These are phyloP conservation scores for Myxocyprinus asiaticus DNA, from an alignment of 2,113 vertebrate genomes.

Conservation along the genomic window DNA sequence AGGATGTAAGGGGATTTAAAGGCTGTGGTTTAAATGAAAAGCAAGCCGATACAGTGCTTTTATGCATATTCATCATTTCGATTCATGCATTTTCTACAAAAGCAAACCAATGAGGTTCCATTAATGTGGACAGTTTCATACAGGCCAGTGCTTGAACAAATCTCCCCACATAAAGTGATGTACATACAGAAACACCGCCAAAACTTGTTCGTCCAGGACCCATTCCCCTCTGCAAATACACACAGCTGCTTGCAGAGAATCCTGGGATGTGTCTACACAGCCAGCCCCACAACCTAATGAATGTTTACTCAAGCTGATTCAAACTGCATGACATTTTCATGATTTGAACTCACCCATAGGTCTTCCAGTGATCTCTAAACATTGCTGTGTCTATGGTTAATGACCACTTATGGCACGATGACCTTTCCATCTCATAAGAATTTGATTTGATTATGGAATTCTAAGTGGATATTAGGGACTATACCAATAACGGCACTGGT, in stretches of 20 bases:
- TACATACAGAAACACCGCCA: slow-evolving; percentile 59
- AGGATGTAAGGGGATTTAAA: too few species aligned
- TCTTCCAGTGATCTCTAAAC: slow-evolving; percentile 63
- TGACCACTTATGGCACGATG: slow-evolving; percentile 32
- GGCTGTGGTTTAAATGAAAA: too few species aligned
- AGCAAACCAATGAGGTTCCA: too few species aligned
- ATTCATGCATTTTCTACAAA: neutral
- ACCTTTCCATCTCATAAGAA: slow-evolving; percentile 43
- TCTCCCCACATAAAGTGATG: slow-evolving; percentile 19
- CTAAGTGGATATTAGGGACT: slow-evolving; percentile 17
- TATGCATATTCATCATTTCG: neutral
- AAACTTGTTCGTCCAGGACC: slow-evolving; percentile 68
- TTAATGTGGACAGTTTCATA: neutral
- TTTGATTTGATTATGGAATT: slow-evolving; percentile 37
- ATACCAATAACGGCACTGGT: neutral
- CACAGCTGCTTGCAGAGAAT: slow-evolving; percentile 78
- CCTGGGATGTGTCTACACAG: slow-evolving; percentile 76
- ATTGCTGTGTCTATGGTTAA: slow-evolving; percentile 33
- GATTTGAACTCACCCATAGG: slow-evolving; percentile 58
- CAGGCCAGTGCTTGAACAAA: neutral
- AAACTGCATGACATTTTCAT: slow-evolving; percentile 75
- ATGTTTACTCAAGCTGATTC: slow-evolving; percentile 80
- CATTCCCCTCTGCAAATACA: slow-evolving; percentile 79
- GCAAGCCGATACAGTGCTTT: too few species aligned
- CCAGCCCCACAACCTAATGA: slow-evolving; percentile 73